These are phyloP conservation scores for Tiaroga cobitis DNA, from an alignment of 2,797 vertebrate genomes.

Conservation along the genomic window DNA sequence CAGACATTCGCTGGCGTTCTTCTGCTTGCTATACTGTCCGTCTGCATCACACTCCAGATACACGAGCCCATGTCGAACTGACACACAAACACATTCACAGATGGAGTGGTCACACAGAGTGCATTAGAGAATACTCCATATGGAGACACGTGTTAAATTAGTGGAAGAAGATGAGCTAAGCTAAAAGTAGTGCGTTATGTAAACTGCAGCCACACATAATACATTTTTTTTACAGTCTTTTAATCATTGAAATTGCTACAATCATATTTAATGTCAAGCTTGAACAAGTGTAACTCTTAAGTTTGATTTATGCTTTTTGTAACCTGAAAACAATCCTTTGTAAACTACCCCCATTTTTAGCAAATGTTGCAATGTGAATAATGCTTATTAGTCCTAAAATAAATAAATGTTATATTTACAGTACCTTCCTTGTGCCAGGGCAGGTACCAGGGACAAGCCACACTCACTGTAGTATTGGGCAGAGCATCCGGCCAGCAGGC, in stretches of 20 bases:
- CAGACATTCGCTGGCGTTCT: constrained; percentile 81
- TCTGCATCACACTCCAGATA: constrained; percentile 88
- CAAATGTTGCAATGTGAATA: no score
- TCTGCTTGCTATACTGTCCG: constrained; percentile 82
- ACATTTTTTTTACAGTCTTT: not conserved
- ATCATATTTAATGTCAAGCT: not conserved
- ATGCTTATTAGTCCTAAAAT: no score
- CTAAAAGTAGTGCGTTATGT: not conserved
- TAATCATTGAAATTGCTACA: not conserved
- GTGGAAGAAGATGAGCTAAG: not conserved
- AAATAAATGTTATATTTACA: not conserved
- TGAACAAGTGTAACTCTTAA: no score
- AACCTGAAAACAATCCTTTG: no score
- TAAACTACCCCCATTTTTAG: no score
- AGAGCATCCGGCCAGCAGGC: constrained; percentile 93
- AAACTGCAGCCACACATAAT: not conserved
- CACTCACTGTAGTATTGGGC: constrained; percentile 87
- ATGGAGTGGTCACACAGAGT: not conserved
- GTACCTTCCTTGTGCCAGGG: constrained; percentile 93
- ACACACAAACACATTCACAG: constrained; percentile 19
- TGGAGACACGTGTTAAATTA: not conserved
- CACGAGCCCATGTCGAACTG: constrained; percentile 86
- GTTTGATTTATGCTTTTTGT: no score
- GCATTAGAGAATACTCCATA: not conserved
- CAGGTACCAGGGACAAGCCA: constrained; percentile 93